phyloP scores from a whole-genome alignment of 2,113 vertebrate species.

The Ardeotis arabs region DNA sequence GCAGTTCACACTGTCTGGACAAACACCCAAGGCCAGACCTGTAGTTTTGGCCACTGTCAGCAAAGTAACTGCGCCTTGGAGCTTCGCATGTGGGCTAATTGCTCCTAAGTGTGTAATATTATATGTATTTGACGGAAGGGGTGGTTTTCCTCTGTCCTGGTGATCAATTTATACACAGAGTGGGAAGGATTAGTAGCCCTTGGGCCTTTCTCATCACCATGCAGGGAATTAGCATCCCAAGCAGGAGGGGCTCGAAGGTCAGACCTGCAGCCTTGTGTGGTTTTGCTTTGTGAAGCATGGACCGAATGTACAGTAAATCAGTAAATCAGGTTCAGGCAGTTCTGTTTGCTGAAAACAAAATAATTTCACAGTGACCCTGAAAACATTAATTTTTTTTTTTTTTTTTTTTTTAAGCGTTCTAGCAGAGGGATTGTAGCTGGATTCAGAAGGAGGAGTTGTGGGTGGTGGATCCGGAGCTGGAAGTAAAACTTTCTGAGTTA shows the following conservation, averaged over 20 bases:
- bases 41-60: background rate
- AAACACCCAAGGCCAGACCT: background rate
- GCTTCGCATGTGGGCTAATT: background rate
- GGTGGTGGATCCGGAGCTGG: background rate
- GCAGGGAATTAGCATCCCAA: background rate
- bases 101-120: background rate
- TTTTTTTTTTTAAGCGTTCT: background rate
- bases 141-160: background rate
- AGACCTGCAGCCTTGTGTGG: background rate
- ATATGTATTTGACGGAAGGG: background rate
- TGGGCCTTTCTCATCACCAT: background rate
- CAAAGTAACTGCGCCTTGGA: background rate
- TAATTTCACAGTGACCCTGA: constrained; percentile 41
- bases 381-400: background rate
- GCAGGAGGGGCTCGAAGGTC: background rate
- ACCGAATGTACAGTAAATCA: background rate
- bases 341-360: constrained; percentile 27
- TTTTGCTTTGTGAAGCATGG: constrained; percentile 24
- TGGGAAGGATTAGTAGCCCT: background rate
- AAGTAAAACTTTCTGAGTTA: background rate
- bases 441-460: background rate
- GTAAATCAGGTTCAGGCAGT: constrained; percentile 34
- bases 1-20: background rate
- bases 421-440: background rate
- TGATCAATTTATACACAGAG: background rate